Evolutionary conservation across 2,797 vertebrate species (phyloP), one percentile per base, ranked within the genome.

Genomic region (Hyperoplus lanceolatus): DNA sequence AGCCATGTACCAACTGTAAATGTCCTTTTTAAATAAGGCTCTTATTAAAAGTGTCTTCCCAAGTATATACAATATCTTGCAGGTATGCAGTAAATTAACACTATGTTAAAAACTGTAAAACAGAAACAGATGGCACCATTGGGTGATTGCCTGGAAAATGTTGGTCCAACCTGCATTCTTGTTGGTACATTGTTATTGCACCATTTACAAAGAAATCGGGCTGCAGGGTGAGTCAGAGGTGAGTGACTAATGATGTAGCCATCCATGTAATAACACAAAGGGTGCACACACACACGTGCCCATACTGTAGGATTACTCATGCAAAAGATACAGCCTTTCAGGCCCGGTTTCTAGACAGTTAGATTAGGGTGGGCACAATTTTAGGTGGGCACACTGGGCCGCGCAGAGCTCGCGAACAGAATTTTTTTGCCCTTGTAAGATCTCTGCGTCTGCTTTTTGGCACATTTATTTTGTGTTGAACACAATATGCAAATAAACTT

Each of bases 221-320:
- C 58, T 54, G 57, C 50, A 14, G 5, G 12, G 55, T 91, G 87
- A 87, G 66, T 85, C 80, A 85, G 57, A 85, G 58, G 50, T 61
- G 8, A 49, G 18, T 80, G 83, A 89, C 15, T 80, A 87, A 87
- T 80, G 41, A 57, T 18, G 75, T 42, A 89, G 77, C 83, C 77
- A 87, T 84, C 14, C 61, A 5, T 73, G 57, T 54, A 41, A 46
- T 2, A 42, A 53, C 38, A 62, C 58, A 58, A 49, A 70, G 64
- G 61, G 12, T 51, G 57, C 66, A 71, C 29, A 8, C 60, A 78
- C 56, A 61, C 8, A 42, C 58, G 68, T 1, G 15, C 2, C 29
- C 8, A 64, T n/a, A 42, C 39, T 62, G 36, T 29, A 29, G 29
- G 29, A 29, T 29, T 49, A 38, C 39, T 45, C 16, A 36, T n/a